These are phyloP conservation scores for Lepidocolaptes lacrymiger DNA, from an alignment of 2,797 vertebrate species.

Conservation along the genomic window DNA sequence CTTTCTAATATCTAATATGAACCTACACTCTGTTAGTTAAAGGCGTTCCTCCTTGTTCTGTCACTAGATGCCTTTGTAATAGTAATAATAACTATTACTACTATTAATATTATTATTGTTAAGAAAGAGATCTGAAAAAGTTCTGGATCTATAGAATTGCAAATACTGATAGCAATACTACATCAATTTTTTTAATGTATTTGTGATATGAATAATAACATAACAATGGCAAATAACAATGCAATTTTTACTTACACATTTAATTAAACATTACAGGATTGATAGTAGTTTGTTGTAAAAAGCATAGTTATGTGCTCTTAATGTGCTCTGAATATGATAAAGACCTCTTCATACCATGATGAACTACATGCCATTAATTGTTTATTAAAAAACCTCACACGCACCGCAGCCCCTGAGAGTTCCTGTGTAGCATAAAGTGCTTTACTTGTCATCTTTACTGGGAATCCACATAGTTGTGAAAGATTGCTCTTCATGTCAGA, in stretches of 20 bases:
- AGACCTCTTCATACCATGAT: not conserved
- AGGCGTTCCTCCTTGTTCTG: not conserved
- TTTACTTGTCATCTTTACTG: constrained; percentile 80
- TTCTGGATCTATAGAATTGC: not conserved
- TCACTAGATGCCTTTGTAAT: not conserved
- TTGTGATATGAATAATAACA: not conserved
- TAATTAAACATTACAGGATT: not conserved
- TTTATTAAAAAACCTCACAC: constrained; percentile 40
- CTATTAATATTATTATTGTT: not conserved
- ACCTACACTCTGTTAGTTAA: not conserved
- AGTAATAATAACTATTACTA: not conserved
- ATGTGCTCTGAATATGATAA: not conserved
- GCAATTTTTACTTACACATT: not conserved
- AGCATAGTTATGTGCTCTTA: not conserved
- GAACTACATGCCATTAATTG: not conserved
- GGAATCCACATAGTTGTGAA: constrained; percentile 84
- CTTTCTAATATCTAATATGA: not conserved
- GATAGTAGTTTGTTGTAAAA: not conserved
- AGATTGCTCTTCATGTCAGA: constrained; percentile 78
- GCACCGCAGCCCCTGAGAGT: constrained; percentile 62
- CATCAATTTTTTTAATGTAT: not conserved
- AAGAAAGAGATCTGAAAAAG: not conserved
- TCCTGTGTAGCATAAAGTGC: constrained; percentile 76
- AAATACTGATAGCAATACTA: not conserved
- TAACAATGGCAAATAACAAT: not conserved